Evolutionary conservation across 2,113 vertebrate species (phyloP), one percentile per base, ranked within the genome.

Genomic region (Saccopteryx leptura): DNA sequence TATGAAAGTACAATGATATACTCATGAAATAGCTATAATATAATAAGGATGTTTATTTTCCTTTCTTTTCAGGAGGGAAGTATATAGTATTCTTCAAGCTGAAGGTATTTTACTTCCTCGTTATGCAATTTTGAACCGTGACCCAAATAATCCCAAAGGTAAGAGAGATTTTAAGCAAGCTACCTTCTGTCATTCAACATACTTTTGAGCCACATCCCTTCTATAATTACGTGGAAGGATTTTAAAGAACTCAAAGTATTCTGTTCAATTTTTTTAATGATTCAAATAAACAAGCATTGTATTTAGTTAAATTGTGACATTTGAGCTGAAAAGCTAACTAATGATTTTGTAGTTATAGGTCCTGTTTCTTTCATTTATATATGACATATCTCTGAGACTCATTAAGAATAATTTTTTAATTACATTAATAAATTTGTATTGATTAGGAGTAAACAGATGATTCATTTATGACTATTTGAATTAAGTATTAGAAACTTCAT

Each of bases 31-130:
- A 68, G 8, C 7, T 90, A 15, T 82, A 71, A 87, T 88, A 84
- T 21, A 66, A n/a, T 92, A 88, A 89, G 11, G 14, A 56, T 83
- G 76, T 74, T 97, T 80, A 76, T 74, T 97, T 69, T 93, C 78
- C n/a, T 97, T 96, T 97, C 88, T 68, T 91, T 98, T 65, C 88
- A 99, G 99, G 98, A 99, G 99, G 97, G 99, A 99, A 97, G 99
- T 99, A 26, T 99, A 99, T 80, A 96, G 98, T 83, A 99, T 99
- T 96, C 98, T 99, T 92, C 99, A 99, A 97, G 98, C 98, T 75
- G 99, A 99, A 98, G 99, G 99, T 46, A 99, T 99, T 97, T 98
- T 99, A 89, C 99, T 99, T 98, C 99, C 99, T 95, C 99, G 99
- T 86, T 99, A 99, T 50, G 99, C 99, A 76, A 98, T 99, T 96